These are phyloP conservation scores for Rhagoletis zephyria DNA, from an alignment of 1,140 invertebrate species.

Conservation along the genomic window DNA sequence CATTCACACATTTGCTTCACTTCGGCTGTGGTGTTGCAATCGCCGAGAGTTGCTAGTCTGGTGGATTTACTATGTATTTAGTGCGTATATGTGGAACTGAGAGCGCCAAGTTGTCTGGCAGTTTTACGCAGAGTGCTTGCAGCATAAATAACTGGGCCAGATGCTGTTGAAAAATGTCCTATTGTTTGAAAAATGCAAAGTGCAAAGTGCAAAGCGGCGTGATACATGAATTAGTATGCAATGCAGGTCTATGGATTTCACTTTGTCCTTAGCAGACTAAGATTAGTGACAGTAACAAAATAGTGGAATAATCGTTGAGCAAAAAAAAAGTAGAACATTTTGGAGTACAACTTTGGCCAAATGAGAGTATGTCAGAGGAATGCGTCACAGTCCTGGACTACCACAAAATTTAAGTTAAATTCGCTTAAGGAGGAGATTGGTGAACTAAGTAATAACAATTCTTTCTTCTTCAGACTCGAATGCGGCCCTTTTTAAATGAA, in stretches of 20 bases:
- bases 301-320: not conserved
- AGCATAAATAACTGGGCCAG: not conserved
- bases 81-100: not conserved
- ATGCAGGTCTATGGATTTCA: not conserved
- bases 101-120: conserved; percentile 23
- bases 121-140: not conserved
- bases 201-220: not conserved
- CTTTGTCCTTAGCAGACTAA: not conserved
- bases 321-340: too few relatives aligned
- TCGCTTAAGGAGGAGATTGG: too few relatives aligned
- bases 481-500: too few relatives aligned
- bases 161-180: not conserved
- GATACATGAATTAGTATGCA: conserved; percentile 16
- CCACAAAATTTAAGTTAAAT: too few relatives aligned
- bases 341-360: too few relatives aligned
- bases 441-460: too few relatives aligned
- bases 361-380: too few relatives aligned
- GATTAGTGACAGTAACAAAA: not conserved
- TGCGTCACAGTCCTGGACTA: too few relatives aligned
- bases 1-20: not conserved
- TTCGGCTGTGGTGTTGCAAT: not conserved
- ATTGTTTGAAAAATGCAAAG: not conserved
- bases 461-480: too few relatives aligned
- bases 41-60: not conserved
- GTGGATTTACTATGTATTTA: not conserved